Evolutionary conservation across 2,888 invertebrate genomes (phyloP).

Genomic region (Phyllotreta striolata): DNA sequence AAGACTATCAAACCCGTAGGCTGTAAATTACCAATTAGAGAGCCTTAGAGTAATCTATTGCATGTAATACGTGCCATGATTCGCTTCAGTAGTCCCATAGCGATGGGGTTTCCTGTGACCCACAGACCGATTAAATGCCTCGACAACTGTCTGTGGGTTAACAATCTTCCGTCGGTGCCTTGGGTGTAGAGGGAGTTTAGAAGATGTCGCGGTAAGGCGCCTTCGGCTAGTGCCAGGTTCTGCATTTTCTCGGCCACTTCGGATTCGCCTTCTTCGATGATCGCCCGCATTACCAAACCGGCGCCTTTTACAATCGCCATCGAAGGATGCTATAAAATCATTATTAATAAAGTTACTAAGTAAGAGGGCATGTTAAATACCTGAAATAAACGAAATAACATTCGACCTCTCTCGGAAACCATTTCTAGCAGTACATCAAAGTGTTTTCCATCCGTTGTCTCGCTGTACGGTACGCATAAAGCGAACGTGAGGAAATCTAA

Average conservation of each 20-base stretch:
- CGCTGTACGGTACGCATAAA: slow-evolving; percentile 97
- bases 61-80: slow-evolving; percentile 75
- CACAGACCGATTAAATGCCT: slow-evolving; percentile 93
- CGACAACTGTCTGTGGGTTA: slow-evolving; percentile 91
- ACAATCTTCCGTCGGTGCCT: slow-evolving; percentile 79
- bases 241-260: slow-evolving; percentile 94
- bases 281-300: slow-evolving; percentile 94
- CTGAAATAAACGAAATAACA: slow-evolving; percentile 91
- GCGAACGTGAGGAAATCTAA: slow-evolving; percentile 97
- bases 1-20: slow-evolving; percentile 91
- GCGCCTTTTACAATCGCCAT: slow-evolving; percentile 98
- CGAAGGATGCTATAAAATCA: slow-evolving; percentile 81
- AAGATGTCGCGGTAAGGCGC: slow-evolving; percentile 92
- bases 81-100: slow-evolving; percentile 83
- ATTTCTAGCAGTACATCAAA: slow-evolving; percentile 93
- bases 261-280: slow-evolving; percentile 97
- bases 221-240: slow-evolving; percentile 93
- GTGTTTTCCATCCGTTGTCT: slow-evolving; percentile 97
- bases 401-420: slow-evolving; percentile 91
- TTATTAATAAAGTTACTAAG: slow-evolving; percentile 7
- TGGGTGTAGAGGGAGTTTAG: slow-evolving; percentile 87
- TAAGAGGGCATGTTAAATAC: too few species aligned
- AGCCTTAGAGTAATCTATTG: slow-evolving; percentile 26
- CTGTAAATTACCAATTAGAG: slow-evolving; percentile 62
- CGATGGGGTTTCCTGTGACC: slow-evolving; percentile 93